These are phyloP conservation scores for Engraulis encrasicolus DNA, from an alignment of 2,113 vertebrate genomes.

Conservation along the genomic window DNA sequence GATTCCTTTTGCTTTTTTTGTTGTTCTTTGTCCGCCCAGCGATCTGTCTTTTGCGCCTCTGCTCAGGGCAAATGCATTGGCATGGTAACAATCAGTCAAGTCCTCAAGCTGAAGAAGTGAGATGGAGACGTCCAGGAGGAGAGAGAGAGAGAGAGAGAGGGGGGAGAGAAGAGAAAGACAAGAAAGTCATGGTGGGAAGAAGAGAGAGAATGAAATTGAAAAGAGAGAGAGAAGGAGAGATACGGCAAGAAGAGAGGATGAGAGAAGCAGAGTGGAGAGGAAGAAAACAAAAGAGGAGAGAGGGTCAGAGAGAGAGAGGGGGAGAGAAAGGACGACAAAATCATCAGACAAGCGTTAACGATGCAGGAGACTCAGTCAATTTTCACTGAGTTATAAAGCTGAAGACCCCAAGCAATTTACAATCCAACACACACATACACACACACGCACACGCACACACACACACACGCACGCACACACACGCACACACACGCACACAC, in stretches of 20 bases:
- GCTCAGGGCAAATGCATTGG: not conserved
- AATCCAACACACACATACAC: not conserved
- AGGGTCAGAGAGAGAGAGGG: not conserved
- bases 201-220: too few species aligned
- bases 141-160: not conserved
- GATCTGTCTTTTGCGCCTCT: not conserved
- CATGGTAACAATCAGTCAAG: not conserved
- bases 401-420: not conserved
- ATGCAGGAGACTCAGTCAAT: not conserved
- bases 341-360: not conserved
- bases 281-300: not conserved
- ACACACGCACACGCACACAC: not conserved
- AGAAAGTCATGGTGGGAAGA: not conserved
- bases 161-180: not conserved
- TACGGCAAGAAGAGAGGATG: not conserved
- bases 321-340: not conserved
- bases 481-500: not conserved
- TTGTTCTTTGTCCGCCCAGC: not conserved
- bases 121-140: not conserved
- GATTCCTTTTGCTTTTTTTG: not conserved
- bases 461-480: not conserved
- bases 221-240: not conserved
- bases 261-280: not conserved
- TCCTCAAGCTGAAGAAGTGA: not conserved
- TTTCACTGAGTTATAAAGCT: not conserved